These are phyloP conservation scores for Anarhynchus alexandrinus DNA, from an alignment of 2,113 vertebrate genomes.

Conservation along the genomic window DNA sequence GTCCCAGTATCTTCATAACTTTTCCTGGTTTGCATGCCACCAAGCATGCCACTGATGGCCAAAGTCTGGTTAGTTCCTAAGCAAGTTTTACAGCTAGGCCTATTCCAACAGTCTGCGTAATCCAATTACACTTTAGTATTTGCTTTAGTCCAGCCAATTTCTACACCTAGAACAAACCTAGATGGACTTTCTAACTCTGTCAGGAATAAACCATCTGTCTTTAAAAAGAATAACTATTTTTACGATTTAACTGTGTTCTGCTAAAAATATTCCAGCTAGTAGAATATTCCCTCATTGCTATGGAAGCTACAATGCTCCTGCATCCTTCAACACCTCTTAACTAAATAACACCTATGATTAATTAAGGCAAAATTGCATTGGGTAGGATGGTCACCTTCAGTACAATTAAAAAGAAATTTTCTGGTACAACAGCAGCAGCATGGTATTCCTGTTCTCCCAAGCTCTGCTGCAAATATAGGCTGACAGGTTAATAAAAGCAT, in stretches of 20 bases:
- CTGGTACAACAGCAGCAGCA: neutral
- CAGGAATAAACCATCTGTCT: neutral
- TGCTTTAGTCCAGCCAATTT: neutral
- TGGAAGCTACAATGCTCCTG: neutral
- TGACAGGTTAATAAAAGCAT: slow-evolving; percentile 7
- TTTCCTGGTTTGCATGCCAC: neutral
- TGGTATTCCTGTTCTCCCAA: neutral
- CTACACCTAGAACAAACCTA: neutral
- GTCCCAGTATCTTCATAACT: neutral
- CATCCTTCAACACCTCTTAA: neutral
- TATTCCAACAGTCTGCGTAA: neutral
- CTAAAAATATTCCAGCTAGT: neutral
- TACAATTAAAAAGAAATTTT: neutral
- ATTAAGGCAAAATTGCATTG: neutral
- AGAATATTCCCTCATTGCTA: neutral
- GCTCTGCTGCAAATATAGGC: neutral
- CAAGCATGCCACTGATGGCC: neutral
- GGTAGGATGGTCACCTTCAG: neutral
- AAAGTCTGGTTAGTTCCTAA: neutral
- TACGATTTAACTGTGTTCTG: neutral
- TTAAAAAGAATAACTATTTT: neutral
- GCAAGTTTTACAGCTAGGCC: neutral
- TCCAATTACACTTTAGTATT: neutral
- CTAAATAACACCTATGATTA: neutral
- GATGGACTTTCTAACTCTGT: neutral